phyloP scores from a whole-genome alignment of 2,113 vertebrate genomes.

The Pygoscelis adeliae region DNA sequence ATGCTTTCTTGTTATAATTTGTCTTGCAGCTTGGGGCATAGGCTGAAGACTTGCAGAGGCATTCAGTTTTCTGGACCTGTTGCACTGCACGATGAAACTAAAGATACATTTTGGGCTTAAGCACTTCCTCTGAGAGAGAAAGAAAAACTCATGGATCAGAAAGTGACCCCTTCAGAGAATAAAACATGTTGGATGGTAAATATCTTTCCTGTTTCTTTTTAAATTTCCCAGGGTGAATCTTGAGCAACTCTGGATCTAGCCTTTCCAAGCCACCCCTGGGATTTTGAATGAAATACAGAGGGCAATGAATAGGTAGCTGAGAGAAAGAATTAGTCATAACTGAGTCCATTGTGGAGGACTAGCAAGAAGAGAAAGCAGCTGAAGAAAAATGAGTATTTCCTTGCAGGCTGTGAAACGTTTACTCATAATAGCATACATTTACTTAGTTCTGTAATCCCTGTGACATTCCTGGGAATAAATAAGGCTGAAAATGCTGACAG shows the following conservation, averaged over 20 bases:
- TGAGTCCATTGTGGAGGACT: neutral
- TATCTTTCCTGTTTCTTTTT: neutral
- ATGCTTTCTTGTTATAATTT: neutral
- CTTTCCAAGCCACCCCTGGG: neutral
- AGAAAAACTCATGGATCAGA: neutral
- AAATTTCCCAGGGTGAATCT: neutral
- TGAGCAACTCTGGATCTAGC: neutral
- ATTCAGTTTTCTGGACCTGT: neutral
- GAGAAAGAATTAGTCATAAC: neutral
- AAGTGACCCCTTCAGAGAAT: neutral
- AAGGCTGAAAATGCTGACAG: neutral
- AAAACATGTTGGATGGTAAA: neutral
- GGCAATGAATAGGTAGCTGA: neutral
- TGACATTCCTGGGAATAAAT: neutral
- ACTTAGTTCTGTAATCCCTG: neutral
- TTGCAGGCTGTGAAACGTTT: neutral
- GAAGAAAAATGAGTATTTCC: neutral
- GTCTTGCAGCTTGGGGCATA: neutral
- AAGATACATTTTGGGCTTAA: neutral
- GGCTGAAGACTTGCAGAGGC: neutral
- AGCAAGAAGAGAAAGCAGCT: neutral
- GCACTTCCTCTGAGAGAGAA: neutral
- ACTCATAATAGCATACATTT: neutral
- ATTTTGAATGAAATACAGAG: neutral
- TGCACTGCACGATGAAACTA: neutral